Evolutionary conservation across 2,113 vertebrate genomes (phyloP), one percentile per base, ranked within the genome.

Genomic region (Sinocyclocheilus rhinocerous): DNA sequence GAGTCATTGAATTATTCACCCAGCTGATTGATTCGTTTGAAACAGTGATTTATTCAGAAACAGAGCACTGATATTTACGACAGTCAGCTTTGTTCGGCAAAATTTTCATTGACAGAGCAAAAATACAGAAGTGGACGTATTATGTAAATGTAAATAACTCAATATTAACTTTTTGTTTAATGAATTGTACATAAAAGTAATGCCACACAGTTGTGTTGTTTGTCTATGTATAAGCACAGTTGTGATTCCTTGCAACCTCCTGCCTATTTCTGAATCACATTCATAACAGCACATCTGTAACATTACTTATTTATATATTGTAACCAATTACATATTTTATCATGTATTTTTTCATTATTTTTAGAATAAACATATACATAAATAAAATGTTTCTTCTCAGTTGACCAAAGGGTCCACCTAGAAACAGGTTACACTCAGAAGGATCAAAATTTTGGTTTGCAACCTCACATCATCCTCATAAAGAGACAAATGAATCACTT

Each of bases 1-100:
- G 9, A 42, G 36, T 72, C 36, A 42, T 12, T 72, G 69, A 72
- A 72, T 72, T 72, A 72, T 72, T 70, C 69, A 70, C 69, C 18
- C 1, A 11, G 10, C 33, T 36, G 4, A 16, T 67, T 6, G 3
- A 16, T 67, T 29, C 1, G 26, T 39, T 70, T 39, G 8, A 22
- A 36, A 36, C 26, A 33, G 6, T 18, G 29, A 69, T 36, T 69
- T 0, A 33, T 69, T 69, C 29, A 36, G 29, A 18, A 36, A 70
- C 29, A 4, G 18, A 36, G 16, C 29, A 20, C 7, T 1, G 16
- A 70, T 36, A 36, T 70, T 3, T 18, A 69, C 2, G 7, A 20
- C 8, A 10, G 33, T 20, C 16, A 2, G 13, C 26, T 33, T 29
- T 12, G 11, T 33, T 67, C 33, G 26, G 6, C 26, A 33, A 69